phyloP scores from a whole-genome alignment of 2,797 vertebrate genomes.

The Epinephelus malabaricus region DNA sequence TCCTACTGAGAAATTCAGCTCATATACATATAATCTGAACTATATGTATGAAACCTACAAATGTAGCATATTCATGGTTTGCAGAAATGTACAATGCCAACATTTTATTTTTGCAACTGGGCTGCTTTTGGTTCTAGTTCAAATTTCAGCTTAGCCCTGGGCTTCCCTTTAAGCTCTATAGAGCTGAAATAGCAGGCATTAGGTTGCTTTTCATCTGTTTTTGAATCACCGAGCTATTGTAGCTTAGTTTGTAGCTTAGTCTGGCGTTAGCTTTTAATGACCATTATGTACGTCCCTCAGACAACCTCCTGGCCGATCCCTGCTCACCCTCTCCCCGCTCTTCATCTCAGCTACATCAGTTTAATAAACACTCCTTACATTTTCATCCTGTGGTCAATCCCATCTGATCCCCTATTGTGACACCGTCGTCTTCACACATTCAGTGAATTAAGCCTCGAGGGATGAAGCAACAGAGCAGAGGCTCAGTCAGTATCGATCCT shows the following conservation, averaged over 20 bases:
- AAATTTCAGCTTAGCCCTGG: slow-evolving; percentile 11
- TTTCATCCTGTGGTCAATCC: slow-evolving; percentile 82
- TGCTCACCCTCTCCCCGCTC: slow-evolving; percentile 18
- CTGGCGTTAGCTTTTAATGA: slow-evolving; percentile 69
- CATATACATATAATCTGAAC: no score
- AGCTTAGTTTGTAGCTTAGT: slow-evolving; percentile 56
- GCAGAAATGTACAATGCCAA: no score
- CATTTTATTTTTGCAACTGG: no score
- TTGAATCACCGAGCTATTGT: slow-evolving; percentile 37
- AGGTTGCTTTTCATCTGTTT: slow-evolving; percentile 36
- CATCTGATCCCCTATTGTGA: slow-evolving; percentile 81
- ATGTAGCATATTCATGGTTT: no score
- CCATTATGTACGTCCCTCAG: slow-evolving; percentile 45
- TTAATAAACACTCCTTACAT: slow-evolving; percentile 81
- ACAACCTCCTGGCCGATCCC: slow-evolving; percentile 42
- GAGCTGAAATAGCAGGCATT: slow-evolving; percentile 47
- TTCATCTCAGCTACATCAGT: slow-evolving; percentile 68
- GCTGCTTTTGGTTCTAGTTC: slow-evolving; percentile 26
- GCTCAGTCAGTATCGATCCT: slow-evolving; percentile 79
- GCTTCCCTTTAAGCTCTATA: slow-evolving; percentile 33
- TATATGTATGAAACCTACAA: no score
- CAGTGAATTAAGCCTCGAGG: slow-evolving; percentile 79
- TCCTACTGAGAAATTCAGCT: no score
- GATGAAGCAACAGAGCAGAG: slow-evolving; percentile 76
- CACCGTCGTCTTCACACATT: slow-evolving; percentile 76